Evolutionary conservation across 2,888 invertebrate species (phyloP).

Genomic region (Mechanitis mazaeus): DNA sequence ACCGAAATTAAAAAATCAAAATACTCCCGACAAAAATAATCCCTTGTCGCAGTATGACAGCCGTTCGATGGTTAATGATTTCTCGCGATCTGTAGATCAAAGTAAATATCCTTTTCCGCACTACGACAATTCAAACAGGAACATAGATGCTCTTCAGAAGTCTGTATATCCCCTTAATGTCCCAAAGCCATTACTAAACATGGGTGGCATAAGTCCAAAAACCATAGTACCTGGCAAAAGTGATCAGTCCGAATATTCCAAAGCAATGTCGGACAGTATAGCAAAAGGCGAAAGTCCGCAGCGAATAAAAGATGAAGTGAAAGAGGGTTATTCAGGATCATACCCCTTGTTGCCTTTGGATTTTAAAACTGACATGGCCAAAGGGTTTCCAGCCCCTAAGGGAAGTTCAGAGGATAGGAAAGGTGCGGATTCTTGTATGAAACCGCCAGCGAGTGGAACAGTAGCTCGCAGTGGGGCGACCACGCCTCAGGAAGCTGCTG

Average conservation of each 20-base stretch:
- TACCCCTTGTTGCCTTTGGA: constrained; percentile 65
- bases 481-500: constrained; percentile 78
- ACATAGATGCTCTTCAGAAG: constrained; percentile 59
- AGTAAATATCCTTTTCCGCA: constrained; percentile 67
- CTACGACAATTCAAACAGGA: constrained; percentile 58
- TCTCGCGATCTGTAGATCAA: constrained; percentile 61
- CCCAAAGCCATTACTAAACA: constrained; percentile 65
- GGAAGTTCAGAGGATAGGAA: constrained; percentile 65
- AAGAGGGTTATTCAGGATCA: constrained; percentile 50
- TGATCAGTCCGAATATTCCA: constrained; percentile 57
- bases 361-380: constrained; percentile 67
- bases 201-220: constrained; percentile 68
- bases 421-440: constrained; percentile 68
- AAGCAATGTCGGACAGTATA: constrained; percentile 59
- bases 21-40: constrained; percentile 66
- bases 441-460: constrained; percentile 63
- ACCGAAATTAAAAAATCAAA: constrained; percentile 81
- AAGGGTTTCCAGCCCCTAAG: constrained; percentile 67
- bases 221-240: constrained; percentile 48
- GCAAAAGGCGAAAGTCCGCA: constrained; percentile 58
- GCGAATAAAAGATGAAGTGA: constrained; percentile 60
- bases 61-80: constrained; percentile 67
- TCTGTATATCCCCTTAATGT: constrained; percentile 66
- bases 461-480: constrained; percentile 66
- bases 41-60: constrained; percentile 62